Percentiles rank a stretch among this genome's conserved stretches.
These are phyloP conservation scores for Peromyscus polionotus DNA, from an alignment of 2,113 vertebrate species.

Conservation along the genomic window DNA sequence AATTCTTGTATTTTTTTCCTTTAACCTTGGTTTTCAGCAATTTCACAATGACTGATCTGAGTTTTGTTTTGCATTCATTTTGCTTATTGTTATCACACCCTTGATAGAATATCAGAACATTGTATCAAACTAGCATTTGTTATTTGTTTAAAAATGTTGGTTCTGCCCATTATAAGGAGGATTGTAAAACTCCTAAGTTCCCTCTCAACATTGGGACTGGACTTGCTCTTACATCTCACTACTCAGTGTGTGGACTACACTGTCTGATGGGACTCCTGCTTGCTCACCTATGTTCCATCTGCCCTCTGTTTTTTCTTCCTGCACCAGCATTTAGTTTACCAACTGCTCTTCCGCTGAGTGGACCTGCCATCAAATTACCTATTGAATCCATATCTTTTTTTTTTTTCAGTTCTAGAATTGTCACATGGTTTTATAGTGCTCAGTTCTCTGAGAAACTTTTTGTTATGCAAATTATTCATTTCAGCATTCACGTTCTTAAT, in stretches of 20 bases:
- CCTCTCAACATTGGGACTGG: background rate
- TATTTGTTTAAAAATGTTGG: background rate
- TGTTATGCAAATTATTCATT: background rate
- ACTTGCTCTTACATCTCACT: background rate
- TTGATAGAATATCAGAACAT: background rate
- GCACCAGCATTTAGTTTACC: constrained; percentile 3
- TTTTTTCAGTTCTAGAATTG: background rate
- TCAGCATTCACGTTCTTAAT: background rate
- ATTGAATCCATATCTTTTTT: background rate
- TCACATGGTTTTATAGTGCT: background rate
- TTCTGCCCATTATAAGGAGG: background rate
- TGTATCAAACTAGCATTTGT: background rate
- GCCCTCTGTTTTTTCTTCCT: constrained; percentile 19
- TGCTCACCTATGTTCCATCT: background rate
- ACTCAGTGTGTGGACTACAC: background rate
- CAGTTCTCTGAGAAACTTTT: constrained; percentile 13
- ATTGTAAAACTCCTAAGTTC: background rate
- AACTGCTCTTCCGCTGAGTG: background rate
- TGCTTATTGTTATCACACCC: background rate
- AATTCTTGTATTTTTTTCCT: background rate
- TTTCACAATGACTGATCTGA: background rate
- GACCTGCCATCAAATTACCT: background rate
- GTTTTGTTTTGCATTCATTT: background rate
- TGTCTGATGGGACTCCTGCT: background rate
- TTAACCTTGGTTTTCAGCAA: constrained; percentile 8